Evolutionary conservation across 2,113 vertebrate genomes (phyloP), one percentile per base, ranked within the genome.

Genomic region (Tupaia chinensis): DNA sequence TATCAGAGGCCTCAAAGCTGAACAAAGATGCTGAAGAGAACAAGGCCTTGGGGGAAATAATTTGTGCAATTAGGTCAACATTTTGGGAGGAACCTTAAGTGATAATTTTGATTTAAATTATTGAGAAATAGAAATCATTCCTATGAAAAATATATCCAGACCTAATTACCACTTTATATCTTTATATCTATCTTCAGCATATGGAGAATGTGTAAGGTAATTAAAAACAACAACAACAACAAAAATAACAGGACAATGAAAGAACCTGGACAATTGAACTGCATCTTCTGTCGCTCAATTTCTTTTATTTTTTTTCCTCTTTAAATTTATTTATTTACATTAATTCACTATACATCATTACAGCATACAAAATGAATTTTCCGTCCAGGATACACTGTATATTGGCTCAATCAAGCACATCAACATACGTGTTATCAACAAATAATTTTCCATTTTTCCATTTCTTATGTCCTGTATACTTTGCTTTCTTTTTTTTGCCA

Each of bases 51-150:
- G 1, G 77, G 23, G 1, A 74, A 11, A 82, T 19, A 23, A 11
- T 12, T 11, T 56, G 5, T 80, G 19, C 88, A 76, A 85, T 83
- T 70, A 25, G 22, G 14, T 83, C 15, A 87, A 23, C 92, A 81
- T 32, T 68, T 60, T n/a, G 11, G 12, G 7, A n/a, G 0, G 1
- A 60, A 25, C 4, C 66, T 44, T 87, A 69, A 54, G 0, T 91
- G 23, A 32, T 23, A 44, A 3, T 22, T 91, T 94, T 90, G 27
- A 70, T 69, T 29, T 90, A 63, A 73, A 81, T 1, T 22, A 22
- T 19, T 87, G 61, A 93, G 20, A 77, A 69, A 53, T 81, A 73
- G 20, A 95, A 90, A 89, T 73, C 29, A 80, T 72, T 29, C 20
- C n/a, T 10, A 70, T 1, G 25, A 15, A 1, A 87, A 79, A 54